Evolutionary conservation across 2,888 invertebrate species (phyloP), one percentile per base, ranked within the genome.

Genomic region (Heliconius hortense): DNA sequence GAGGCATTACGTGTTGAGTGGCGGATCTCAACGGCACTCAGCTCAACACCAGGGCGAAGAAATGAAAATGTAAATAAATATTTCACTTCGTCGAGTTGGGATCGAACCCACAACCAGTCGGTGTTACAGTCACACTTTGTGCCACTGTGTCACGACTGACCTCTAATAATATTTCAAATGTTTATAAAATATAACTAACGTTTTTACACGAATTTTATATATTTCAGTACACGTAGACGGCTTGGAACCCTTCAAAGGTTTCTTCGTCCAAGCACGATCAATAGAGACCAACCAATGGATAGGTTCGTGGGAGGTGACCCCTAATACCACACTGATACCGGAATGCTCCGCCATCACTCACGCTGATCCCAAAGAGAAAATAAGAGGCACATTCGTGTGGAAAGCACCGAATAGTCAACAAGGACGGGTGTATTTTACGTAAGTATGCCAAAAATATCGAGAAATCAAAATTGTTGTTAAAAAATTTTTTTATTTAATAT

Each of bases 391-490:
- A 31, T 91, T 97, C 26, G 90, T 96, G 63, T 97, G 97, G 97
- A 95, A 95, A 82, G 96, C 97, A 1, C 97, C 97, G 0, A 89
- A 94, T 4, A 94, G 96, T 81, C 89, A 94, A 0, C 89, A 90
- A 24, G 97, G 97, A 80, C 95, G 95, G 81, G 97, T 97, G 68
- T 97, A 96, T 87, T 97, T 97, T 85, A 97, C 97, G 97, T 97
- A 94, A 96, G 96, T 95, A 39, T 43, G 5, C 4, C 11, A 18
- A 13, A 48, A 48, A 43, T 15, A 8, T 0, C 15, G 4, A 53
- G 53, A 53, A 18, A 21, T 53, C 3, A 2, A 53, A 8, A 21
- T 53, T 53, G 15, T 18, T 18, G 5, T 43, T 43, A 0, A 5
- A 48, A 21, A 48, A n/a, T n/a, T 48, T 21, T 5, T 28, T 53